These are phyloP conservation scores for Catocala fraxini DNA, from an alignment of 2,888 invertebrate genomes.

Conservation along the genomic window DNA sequence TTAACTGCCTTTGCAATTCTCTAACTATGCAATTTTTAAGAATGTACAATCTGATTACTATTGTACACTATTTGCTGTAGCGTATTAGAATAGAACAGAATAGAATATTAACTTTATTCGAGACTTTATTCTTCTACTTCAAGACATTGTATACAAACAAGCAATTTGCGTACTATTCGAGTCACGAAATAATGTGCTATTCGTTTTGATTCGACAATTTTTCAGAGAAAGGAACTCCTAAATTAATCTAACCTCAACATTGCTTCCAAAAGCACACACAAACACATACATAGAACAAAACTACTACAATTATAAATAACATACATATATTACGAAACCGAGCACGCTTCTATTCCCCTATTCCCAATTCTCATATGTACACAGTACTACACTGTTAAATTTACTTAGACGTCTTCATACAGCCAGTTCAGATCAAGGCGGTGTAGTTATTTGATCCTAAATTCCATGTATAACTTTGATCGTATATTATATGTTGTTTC, in stretches of 20 bases:
- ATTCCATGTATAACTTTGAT: not conserved
- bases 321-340: conserved; percentile 6
- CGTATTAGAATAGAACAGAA: no score
- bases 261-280: no score
- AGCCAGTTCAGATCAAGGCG: not conserved
- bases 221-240: not conserved
- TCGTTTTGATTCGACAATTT: no score
- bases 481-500: not conserved
- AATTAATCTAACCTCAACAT: not conserved
- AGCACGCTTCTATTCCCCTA: conserved; percentile 14
- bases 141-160: no score
- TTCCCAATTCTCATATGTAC: conserved; percentile 22
- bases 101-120: no score
- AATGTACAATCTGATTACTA: no score
- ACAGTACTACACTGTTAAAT: conserved; percentile 11
- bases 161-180: no score
- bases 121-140: no score
- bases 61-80: no score
- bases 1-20: no score
- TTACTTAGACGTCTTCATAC: conserved; percentile 14
- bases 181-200: no score
- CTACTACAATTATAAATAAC: conserved; percentile 16
- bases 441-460: conserved; percentile 6
- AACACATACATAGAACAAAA: conserved; percentile 5
- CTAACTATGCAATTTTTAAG: no score